Base-by-base conservation (phyloP, 2,888 invertebrate genomes). In the Tolmerus cingulatus region DNA sequence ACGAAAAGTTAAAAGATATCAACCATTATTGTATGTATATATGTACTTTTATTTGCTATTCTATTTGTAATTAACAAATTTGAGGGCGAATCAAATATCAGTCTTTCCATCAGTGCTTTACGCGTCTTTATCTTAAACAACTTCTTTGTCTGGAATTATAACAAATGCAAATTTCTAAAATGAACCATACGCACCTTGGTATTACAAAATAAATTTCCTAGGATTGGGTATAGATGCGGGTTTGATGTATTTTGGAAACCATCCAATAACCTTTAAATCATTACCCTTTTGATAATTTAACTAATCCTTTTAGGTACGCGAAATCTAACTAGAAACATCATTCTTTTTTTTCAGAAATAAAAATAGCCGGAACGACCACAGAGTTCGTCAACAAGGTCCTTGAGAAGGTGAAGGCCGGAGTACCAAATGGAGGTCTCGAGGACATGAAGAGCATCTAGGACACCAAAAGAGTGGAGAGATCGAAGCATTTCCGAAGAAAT, bases 301-400 rank as follows among this genome's bases (percentile, higher is more conserved):
- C n/a, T n/a, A 51, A 51, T n/a, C n/a, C 0, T 7, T 34, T 5
- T 51, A 23, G 2, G 2, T 66, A 3, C 5, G 0, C 12, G 12
- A 66, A 66, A 27, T 23, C 9, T 66, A 66, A 66, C 9, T 66
- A 23, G 8, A 4, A 66, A 46, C 43, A 4, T 23, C 27, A 27
- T 74, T 87, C 40, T 30, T 81, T 87, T 51, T 14, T 87, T 51
- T 14, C 46, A 97, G 98, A 96, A 93, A 93, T 96, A 86, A 96
- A 95, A 94, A 97, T 98, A 91, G 98, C 98, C 84, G 98, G 97
- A 86, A 95, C 96, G 90, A 96, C 98, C 79, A 97, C 98, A 14
- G 98, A 98, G 90, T 98, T 97, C 93, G 98, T 99, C 66, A 98
- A 98, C 92, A 96, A 95, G 93, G 96, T 98, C 88, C 93, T 98